Percentiles rank a stretch among this genome's conserved stretches.
phyloP scores from a whole-genome alignment of 1,140 invertebrate species.

The silkworm (Bombyx mori) region ASM3026992v2 NC_085130.1:5475501-5476000 shows the following conservation, averaged over 20 bases:
- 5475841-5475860: background rate
- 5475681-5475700: conserved; percentile 2
- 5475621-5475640: too few relatives aligned
- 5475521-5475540: too few relatives aligned
- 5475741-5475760: too few relatives aligned
- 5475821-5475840: background rate
- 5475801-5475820: conserved; percentile 3
- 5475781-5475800: conserved; percentile 9
- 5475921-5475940: background rate
- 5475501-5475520: too few relatives aligned
- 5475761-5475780: conserved; percentile 5
- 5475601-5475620: too few relatives aligned
- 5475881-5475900: background rate
- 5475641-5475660: too few relatives aligned
- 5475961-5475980: conserved; percentile 7
- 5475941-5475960: background rate
- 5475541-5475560: too few relatives aligned
- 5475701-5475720: conserved; percentile 4
- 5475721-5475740: background rate
- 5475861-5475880: conserved; percentile 1
- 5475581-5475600: too few relatives aligned
- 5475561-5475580: too few relatives aligned
- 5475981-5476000: conserved; percentile 9
- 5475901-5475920: background rate
- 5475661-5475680: conserved; percentile 37